phyloP scores from a whole-genome alignment of 2,113 vertebrate genomes.

The Felis chaus region DNA sequence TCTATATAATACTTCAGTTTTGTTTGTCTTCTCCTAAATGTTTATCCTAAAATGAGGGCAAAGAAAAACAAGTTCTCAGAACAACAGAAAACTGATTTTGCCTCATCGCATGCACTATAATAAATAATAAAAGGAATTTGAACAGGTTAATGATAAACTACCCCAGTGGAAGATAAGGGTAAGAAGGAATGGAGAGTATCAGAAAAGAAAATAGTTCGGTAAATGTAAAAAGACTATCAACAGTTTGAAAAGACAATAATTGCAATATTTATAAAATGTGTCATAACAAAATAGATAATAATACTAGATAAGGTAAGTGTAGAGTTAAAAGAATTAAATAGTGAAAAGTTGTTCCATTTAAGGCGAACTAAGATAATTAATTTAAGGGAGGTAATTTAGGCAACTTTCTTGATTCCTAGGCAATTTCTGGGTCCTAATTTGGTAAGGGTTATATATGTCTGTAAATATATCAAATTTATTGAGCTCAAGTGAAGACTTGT shows the following conservation, averaged over 20 bases:
- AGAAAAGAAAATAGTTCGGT: not conserved
- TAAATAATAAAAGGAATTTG: not conserved
- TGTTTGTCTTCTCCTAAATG: not conserved
- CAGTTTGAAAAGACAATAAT: not conserved
- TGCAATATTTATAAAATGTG: not conserved
- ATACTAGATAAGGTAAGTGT: not conserved
- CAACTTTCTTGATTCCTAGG: not conserved
- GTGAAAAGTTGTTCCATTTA: not conserved
- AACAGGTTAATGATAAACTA: not conserved
- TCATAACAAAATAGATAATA: not conserved
- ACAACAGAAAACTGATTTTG: not conserved
- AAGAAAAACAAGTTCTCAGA: not conserved
- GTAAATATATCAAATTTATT: not conserved
- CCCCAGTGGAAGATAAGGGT: not conserved
- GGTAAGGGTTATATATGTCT: not conserved
- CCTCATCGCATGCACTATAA: not conserved
- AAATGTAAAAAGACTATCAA: not conserved
- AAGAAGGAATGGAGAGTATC: not conserved
- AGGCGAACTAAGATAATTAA: not conserved
- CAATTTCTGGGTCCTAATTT: not conserved
- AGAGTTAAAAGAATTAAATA: not conserved
- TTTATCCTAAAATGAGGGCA: not conserved
- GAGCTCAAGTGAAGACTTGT: not conserved
- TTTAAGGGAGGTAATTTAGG: not conserved
- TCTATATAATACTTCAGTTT: not conserved